Conservation (phyloP, 2,113 vertebrate species). For the Aspiorhynchus laticeps region DNA sequence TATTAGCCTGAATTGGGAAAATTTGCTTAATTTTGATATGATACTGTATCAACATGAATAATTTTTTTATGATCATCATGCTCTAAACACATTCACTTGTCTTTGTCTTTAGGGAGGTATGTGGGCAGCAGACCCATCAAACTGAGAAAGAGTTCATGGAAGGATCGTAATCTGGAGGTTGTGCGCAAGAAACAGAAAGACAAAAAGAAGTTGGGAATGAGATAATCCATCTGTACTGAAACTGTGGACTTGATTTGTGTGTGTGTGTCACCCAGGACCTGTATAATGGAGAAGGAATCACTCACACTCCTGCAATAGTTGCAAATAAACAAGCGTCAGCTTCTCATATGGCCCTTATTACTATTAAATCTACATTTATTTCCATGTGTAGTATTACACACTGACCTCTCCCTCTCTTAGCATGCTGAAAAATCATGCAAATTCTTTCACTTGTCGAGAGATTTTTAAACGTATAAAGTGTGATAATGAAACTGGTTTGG, state of each 20-base stretch:
- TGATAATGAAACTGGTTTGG: background rate
- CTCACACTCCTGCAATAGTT: background rate
- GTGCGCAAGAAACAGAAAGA: slow-evolving; percentile 93
- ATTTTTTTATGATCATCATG: background rate
- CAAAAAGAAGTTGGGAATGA: slow-evolving; percentile 91
- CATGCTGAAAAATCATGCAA: background rate
- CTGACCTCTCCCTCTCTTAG: slow-evolving; percentile 9
- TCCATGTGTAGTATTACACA: slow-evolving; percentile 2
- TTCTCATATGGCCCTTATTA: background rate
- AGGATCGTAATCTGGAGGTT: slow-evolving; percentile 88
- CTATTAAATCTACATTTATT: background rate
- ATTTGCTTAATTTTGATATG: no score
- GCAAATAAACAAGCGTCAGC: background rate
- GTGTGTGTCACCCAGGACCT: background rate
- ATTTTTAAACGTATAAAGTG: background rate
- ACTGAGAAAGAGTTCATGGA: slow-evolving; percentile 93
- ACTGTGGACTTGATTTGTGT: slow-evolving; percentile 1
- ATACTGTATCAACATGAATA: no score
- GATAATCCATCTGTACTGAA: slow-evolving; percentile 69
- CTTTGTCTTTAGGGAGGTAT: slow-evolving; percentile 81
- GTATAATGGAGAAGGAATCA: slow-evolving; percentile 1
- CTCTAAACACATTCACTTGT: background rate
- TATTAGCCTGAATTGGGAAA: no score
- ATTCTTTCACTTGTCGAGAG: background rate
- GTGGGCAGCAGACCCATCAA: slow-evolving; percentile 95